These are phyloP conservation scores for Alsophila aescularia DNA, from an alignment of 2,888 invertebrate species.

Conservation along the genomic window DNA sequence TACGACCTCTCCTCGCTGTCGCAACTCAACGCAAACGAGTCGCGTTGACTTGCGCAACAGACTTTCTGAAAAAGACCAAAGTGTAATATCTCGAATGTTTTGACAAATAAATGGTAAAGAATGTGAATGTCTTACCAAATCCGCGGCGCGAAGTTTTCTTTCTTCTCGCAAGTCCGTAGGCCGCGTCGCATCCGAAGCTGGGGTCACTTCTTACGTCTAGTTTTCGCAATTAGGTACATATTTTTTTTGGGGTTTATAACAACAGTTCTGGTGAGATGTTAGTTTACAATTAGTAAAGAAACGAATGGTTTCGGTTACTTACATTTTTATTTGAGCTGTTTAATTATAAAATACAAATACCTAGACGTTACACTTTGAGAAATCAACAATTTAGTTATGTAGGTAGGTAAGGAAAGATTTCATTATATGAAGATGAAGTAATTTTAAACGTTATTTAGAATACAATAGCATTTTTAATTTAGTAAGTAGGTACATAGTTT, in stretches of 20 bases:
- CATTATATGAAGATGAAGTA: too few species aligned
- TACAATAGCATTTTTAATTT: too few species aligned
- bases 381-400: too few species aligned
- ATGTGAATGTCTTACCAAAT: constrained; percentile 48
- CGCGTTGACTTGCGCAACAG: constrained; percentile 19
- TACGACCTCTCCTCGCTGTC: constrained; percentile 24
- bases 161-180: constrained; percentile 28
- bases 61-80: constrained; percentile 78
- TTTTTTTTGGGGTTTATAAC: background rate
- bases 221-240: constrained; percentile 1
- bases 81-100: constrained; percentile 64
- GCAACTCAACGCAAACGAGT: constrained; percentile 38
- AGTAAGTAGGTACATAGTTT: too few species aligned
- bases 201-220: constrained; percentile 17
- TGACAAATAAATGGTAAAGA: constrained; percentile 33
- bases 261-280: background rate
- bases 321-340: background rate
- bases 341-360: too few species aligned
- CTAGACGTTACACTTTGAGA: too few species aligned
- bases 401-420: too few species aligned
- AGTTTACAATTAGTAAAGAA: background rate
- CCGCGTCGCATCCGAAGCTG: background rate
- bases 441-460: too few species aligned
- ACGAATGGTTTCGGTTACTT: background rate
- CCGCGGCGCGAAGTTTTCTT: constrained; percentile 48